Evolutionary conservation across 2,113 vertebrate species (phyloP), one percentile per base, ranked within the genome.

Genomic region (Fukomys damarensis): DNA sequence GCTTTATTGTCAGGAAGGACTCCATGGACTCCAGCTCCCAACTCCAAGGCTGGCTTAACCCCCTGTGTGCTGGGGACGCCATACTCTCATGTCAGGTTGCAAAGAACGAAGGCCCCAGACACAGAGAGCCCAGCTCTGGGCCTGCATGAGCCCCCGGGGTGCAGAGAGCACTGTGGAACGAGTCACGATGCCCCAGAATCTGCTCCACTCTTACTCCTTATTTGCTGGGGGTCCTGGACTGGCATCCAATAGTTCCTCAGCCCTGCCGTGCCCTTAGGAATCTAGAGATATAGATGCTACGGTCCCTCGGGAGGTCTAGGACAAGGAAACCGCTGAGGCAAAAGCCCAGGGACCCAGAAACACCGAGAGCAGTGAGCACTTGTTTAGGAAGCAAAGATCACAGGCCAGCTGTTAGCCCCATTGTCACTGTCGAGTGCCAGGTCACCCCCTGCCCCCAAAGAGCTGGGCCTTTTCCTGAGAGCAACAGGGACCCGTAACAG

Each of bases 1-100:
- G 98, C 97, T 97, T 97, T 96, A 97, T 97, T 97, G 97, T 97
- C 88, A 96, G 89, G 46, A 93, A 94, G 95, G 97, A 95, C 95
- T 96, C 93, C 19, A 19, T 76, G 17, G 82, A 89, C 86, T 96
- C 77, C 82, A 77, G 94, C 74, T 82, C 92, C 93, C 80, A 46
- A 32, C 41, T 94, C 95, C 49, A 43, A 81, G 83, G 68, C 93
- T 70, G 82, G 80, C 52, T 97, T 97, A 98, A 97, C 97, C 87
- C 95, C 0, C 19, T 84, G 86, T 11, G 49, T 96, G 87, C 98
- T 58, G 68, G 35, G 63, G 41, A 11, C 0, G 0, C 35, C 30
- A 0, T 11, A 24, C 49, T 81, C 72, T 13, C 19, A 77, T 1
- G 1, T 59, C 46, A 3, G 16, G 46, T 63, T 7, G 2, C 19